These are phyloP conservation scores for Erebia ligea DNA, from an alignment of 2,888 invertebrate species.

Conservation along the genomic window DNA sequence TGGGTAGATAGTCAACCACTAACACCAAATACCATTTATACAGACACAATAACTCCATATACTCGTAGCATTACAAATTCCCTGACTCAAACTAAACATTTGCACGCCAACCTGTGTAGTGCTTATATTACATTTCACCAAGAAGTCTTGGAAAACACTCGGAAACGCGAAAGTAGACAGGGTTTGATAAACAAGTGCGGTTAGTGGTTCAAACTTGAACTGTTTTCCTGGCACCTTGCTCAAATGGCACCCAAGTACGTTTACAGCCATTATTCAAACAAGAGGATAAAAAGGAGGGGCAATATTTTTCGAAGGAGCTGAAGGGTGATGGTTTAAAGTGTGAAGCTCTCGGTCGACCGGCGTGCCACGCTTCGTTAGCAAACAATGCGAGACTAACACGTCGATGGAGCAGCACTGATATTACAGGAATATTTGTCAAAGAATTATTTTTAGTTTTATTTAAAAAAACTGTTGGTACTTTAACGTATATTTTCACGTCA, in stretches of 20 bases:
- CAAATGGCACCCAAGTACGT: constrained; percentile 76
- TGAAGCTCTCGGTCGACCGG: constrained; percentile 73
- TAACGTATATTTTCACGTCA: no score
- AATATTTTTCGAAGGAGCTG: constrained; percentile 80
- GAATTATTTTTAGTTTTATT: neutral
- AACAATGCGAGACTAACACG: constrained; percentile 67
- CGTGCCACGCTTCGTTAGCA: constrained; percentile 77
- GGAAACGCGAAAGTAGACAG: constrained; percentile 72
- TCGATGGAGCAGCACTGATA: constrained; percentile 50
- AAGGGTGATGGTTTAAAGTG: constrained; percentile 81
- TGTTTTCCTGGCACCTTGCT: constrained; percentile 78
- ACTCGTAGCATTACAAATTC: constrained; percentile 1
- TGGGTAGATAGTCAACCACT: neutral
- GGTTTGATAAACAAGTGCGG: constrained; percentile 77
- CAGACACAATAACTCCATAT: neutral
- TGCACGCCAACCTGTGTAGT: constrained; percentile 63
- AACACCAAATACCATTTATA: constrained; percentile 5
- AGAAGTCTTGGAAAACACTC: constrained; percentile 76
- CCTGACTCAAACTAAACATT: constrained; percentile 49
- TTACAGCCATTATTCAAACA: constrained; percentile 82
- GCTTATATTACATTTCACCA: constrained; percentile 78
- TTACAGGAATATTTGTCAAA: neutral
- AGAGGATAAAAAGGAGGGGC: constrained; percentile 81
- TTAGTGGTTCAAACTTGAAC: constrained; percentile 75
- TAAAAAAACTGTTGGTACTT: no score